Conservation (phyloP, 2,797 vertebrate genomes). For the Characodon lateralis region DNA sequence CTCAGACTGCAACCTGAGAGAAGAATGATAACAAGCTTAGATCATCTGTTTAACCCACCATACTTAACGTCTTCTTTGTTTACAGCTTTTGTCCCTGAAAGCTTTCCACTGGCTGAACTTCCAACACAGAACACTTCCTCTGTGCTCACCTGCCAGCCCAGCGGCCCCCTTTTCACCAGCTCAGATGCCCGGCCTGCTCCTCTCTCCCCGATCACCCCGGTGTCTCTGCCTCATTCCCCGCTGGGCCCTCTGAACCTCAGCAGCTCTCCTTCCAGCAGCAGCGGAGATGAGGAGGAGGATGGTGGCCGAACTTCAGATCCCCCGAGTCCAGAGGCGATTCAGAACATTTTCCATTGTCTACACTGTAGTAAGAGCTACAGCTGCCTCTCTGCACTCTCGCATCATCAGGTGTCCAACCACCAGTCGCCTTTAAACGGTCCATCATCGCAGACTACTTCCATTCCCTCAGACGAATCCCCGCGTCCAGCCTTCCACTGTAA, state of each 20-base stretch:
- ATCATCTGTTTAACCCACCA: slow-evolving; percentile 43
- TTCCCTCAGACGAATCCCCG: slow-evolving; percentile 39
- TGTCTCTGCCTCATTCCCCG: slow-evolving; percentile 61
- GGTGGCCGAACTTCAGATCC: slow-evolving; percentile 88
- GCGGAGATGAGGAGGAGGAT: slow-evolving; percentile 88
- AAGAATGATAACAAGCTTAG: slow-evolving; percentile 62
- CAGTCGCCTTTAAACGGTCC: slow-evolving; percentile 78
- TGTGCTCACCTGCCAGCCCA: slow-evolving; percentile 80
- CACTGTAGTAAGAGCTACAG: slow-evolving; percentile 86
- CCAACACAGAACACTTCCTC: slow-evolving; percentile 82
- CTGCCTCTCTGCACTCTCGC: slow-evolving; percentile 85
- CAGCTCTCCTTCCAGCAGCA: slow-evolving; percentile 83
- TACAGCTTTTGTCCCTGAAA: slow-evolving; percentile 85
- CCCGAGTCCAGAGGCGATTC: slow-evolving; percentile 84
- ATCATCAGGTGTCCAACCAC: slow-evolving; percentile 85
- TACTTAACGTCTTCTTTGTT: slow-evolving; percentile 37
- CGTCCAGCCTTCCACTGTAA: slow-evolving; percentile 93
- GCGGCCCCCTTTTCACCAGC: slow-evolving; percentile 80
- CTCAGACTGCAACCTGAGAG: slow-evolving; percentile 51
- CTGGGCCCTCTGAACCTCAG: slow-evolving; percentile 87
- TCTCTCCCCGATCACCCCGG: slow-evolving; percentile 66
- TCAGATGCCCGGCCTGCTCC: slow-evolving; percentile 78
- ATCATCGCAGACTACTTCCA: slow-evolving; percentile 10
- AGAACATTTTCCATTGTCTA: slow-evolving; percentile 82
- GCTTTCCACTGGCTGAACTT: slow-evolving; percentile 81